Conservation (phyloP, 2,888 invertebrate species). For the Drosophila seclusa region DNA sequence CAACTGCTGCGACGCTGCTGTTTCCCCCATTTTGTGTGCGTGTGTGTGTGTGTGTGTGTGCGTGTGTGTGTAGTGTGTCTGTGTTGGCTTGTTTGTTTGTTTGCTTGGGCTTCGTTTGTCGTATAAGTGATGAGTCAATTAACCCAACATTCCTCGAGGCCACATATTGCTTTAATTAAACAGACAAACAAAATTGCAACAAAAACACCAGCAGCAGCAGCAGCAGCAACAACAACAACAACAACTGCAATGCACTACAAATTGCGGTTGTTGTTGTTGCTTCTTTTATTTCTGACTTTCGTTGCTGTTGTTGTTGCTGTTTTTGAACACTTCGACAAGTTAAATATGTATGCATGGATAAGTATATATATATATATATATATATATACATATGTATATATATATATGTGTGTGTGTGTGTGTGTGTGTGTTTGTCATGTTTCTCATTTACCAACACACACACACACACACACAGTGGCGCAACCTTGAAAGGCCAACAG, state of each 20-base stretch:
- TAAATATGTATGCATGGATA: conserved; percentile 56
- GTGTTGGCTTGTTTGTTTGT: conserved; percentile 40
- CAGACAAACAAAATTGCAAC: conserved; percentile 70
- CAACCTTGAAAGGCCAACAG: conserved; percentile 68
- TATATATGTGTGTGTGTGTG: background rate
- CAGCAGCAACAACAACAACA: conserved; percentile 4
- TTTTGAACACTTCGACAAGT: conserved; percentile 45
- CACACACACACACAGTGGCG: conserved; percentile 29
- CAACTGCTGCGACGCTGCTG: conserved; percentile 29
- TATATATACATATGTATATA: conserved; percentile 21
- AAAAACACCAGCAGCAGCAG: conserved; percentile 28
- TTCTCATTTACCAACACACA: conserved; percentile 53
- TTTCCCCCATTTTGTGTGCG: conserved; percentile 50
- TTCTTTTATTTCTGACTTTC: conserved; percentile 18
- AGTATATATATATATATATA: conserved; percentile 44
- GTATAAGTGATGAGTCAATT: conserved; percentile 84
- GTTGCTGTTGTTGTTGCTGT: conserved; percentile 2
- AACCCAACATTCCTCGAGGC: conserved; percentile 83
- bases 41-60: conserved; percentile 11
- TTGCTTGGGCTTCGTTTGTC: conserved; percentile 75
- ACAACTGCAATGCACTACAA: conserved; percentile 55
- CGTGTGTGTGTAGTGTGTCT: conserved; percentile 21
- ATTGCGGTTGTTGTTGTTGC: conserved; percentile 36
- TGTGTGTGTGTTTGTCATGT: background rate
- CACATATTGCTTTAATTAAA: conserved; percentile 82